Evolutionary conservation across 2,888 invertebrate species (phyloP).

Genomic region (Cistogaster globosa): DNA sequence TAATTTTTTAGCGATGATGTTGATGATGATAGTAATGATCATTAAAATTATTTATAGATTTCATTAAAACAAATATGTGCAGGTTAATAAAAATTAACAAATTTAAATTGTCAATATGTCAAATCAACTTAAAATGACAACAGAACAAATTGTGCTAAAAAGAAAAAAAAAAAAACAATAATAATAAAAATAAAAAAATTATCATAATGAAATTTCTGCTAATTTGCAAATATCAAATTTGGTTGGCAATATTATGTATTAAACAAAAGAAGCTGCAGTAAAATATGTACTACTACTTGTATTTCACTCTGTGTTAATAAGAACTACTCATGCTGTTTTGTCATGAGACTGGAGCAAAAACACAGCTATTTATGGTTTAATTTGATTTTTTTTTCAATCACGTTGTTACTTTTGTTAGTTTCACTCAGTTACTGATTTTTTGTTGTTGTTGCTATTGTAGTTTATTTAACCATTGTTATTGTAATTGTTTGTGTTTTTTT

Average conservation of each 20-base stretch:
- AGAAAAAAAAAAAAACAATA: neutral
- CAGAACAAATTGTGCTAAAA: neutral
- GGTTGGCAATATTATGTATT: neutral
- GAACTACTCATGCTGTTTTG: constrained; percentile 19
- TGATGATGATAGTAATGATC: constrained; percentile 23
- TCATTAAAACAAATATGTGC: constrained; percentile 22
- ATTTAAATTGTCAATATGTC: constrained; percentile 45
- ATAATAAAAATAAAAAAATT: constrained; percentile 14
- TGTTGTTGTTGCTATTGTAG: neutral
- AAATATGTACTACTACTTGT: neutral
- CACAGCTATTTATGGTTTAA: constrained; percentile 50
- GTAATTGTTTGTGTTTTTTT: constrained; percentile 29
- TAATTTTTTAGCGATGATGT: constrained; percentile 3
- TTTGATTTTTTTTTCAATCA: constrained; percentile 36
- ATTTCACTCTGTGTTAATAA: too few species aligned
- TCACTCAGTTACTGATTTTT: neutral
- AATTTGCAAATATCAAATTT: constrained; percentile 6
- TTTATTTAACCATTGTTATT: constrained; percentile 42
- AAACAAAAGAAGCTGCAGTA: neutral
- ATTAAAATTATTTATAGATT: constrained; percentile 47
- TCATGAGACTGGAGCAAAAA: constrained; percentile 1
- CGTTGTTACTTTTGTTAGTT: constrained; percentile 18
- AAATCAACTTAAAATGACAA: constrained; percentile 36
- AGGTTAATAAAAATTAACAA: constrained; percentile 38
- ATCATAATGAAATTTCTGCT: too few species aligned